phyloP scores from a whole-genome alignment of 2,113 vertebrate species.

The Rhabdomys dilectus region DNA sequence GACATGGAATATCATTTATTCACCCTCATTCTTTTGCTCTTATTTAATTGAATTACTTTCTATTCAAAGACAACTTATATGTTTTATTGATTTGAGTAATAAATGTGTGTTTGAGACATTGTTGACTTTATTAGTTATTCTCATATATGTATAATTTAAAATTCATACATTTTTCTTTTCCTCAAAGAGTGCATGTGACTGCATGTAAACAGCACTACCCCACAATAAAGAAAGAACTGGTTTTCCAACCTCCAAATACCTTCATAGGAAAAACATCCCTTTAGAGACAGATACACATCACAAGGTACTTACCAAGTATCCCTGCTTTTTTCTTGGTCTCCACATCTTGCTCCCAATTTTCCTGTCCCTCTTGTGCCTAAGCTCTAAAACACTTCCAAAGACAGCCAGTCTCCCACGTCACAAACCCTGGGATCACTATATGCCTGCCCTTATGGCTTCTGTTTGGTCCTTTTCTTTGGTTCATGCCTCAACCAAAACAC shows the following conservation, averaged over 20 bases:
- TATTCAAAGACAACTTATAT: not conserved
- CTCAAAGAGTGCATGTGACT: not conserved
- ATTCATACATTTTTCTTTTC: not conserved
- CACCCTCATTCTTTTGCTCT: not conserved
- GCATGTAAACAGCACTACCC: not conserved
- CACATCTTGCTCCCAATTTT: not conserved
- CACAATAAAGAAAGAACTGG: not conserved
- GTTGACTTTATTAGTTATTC: not conserved
- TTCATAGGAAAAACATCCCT: not conserved
- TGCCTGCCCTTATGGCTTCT: not conserved
- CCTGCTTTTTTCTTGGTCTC: not conserved
- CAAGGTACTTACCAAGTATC: not conserved
- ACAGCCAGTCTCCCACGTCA: not conserved
- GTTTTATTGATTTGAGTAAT: not conserved
- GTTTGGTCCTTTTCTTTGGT: not conserved
- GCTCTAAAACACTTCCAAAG: not conserved
- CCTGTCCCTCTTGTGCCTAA: not conserved
- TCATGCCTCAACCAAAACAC: not conserved
- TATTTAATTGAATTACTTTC: constrained; percentile 30
- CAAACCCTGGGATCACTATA: not conserved
- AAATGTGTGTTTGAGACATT: not conserved
- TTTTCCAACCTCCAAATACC: not conserved
- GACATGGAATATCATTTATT: not conserved
- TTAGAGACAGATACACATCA: not conserved
- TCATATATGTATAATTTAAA: constrained; percentile 28